phyloP scores from a whole-genome alignment of 2,113 vertebrate genomes.

The Nestor notabilis region DNA sequence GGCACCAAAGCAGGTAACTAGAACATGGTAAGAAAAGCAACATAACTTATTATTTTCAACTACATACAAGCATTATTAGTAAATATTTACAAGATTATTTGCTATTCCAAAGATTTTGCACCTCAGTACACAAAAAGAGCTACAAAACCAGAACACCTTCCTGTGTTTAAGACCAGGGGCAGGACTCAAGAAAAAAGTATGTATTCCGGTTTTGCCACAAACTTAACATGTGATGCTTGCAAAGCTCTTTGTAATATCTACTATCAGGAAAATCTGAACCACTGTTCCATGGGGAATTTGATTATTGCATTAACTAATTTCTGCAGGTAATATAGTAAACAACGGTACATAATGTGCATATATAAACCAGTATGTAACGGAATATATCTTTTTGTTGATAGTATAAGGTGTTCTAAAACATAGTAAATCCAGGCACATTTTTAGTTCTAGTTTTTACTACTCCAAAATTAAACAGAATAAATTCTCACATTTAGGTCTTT shows the following conservation, averaged over 20 bases:
- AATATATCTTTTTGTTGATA: neutral
- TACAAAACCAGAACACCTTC: neutral
- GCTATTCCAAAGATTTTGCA: neutral
- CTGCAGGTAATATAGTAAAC: neutral
- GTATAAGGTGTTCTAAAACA: neutral
- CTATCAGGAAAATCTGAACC: neutral
- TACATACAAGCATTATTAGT: neutral
- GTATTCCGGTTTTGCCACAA: neutral
- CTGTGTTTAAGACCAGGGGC: neutral
- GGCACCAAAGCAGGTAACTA: neutral
- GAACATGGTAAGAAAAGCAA: neutral
- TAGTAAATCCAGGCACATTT: neutral
- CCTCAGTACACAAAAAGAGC: neutral
- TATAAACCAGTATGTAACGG: neutral
- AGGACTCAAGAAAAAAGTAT: neutral
- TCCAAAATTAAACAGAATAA: neutral
- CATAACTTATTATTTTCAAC: neutral
- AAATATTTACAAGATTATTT: neutral
- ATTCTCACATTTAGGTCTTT: neutral
- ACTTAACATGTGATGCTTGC: neutral
- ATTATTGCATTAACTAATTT: neutral
- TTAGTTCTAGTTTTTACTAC: neutral
- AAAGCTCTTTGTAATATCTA: neutral
- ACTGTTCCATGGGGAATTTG: neutral
- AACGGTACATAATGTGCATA: neutral